Percentiles rank a stretch among this genome's conserved stretches.
Evolutionary conservation across 2,888 invertebrate species (phyloP).

Genomic region (Euphydryas editha): DNA sequence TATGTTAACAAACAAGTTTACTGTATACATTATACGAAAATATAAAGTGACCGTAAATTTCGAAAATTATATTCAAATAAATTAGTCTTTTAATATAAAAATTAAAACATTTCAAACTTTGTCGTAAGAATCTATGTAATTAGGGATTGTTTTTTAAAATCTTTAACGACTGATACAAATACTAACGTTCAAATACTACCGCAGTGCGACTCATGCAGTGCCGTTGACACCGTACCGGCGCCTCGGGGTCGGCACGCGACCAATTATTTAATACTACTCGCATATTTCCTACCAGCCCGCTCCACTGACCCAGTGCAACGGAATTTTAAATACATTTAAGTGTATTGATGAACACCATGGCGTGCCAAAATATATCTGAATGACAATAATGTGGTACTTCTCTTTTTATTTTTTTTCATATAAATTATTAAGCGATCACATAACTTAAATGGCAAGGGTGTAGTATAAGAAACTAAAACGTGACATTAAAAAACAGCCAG

Average conservation of each 20-base stretch:
- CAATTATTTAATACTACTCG: slow-evolving; percentile 65
- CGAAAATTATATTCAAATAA: neutral
- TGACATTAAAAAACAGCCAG: too few species aligned
- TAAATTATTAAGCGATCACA: neutral
- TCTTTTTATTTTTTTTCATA: neutral
- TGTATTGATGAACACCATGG: slow-evolving; percentile 38
- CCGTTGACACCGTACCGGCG: slow-evolving; percentile 67
- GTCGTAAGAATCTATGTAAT: neutral
- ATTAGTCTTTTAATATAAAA: neutral
- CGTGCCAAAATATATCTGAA: slow-evolving; percentile 36
- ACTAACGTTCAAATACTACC: slow-evolving; percentile 53
- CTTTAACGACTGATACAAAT: slow-evolving; percentile 32
- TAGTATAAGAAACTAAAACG: too few species aligned
- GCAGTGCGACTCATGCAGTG: slow-evolving; percentile 75
- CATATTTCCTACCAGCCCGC: slow-evolving; percentile 43
- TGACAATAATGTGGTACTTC: slow-evolving; percentile 6
- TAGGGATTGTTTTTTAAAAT: slow-evolving; percentile 15
- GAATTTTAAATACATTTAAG: slow-evolving; percentile 44
- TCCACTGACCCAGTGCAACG: slow-evolving; percentile 47
- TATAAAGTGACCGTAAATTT: too few species aligned
- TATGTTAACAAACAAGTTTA: too few species aligned
- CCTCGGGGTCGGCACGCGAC: slow-evolving; percentile 74
- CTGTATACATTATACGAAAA: too few species aligned
- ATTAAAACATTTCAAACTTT: neutral
- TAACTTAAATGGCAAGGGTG: neutral